phyloP scores from a whole-genome alignment of 2,797 vertebrate species.

The Oreochromis mossambicus region DNA sequence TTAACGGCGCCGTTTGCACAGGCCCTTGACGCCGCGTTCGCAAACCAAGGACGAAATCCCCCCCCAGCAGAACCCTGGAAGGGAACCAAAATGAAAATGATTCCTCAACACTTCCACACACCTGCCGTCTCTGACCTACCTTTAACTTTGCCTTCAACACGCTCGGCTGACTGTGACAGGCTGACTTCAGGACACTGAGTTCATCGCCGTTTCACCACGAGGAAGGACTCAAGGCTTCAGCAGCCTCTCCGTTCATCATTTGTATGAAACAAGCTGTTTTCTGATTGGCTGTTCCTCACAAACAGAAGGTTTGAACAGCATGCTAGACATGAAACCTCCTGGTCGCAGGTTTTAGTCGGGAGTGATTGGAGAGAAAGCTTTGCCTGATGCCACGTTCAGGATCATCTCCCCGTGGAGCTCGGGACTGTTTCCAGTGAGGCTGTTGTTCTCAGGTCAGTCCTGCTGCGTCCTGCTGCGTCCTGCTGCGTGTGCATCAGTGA shows the following conservation, averaged over 20 bases:
- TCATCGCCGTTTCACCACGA: background rate
- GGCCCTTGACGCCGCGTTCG: background rate
- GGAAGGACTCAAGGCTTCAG: background rate
- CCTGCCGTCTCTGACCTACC: background rate
- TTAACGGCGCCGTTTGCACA: slow-evolving; percentile 1
- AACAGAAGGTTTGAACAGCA: background rate
- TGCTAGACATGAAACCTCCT: background rate
- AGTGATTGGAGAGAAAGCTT: background rate
- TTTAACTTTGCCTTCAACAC: slow-evolving; percentile 32
- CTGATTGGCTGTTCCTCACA: background rate
- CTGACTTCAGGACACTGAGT: background rate
- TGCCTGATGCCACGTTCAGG: background rate
- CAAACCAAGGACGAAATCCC: slow-evolving; percentile 16
- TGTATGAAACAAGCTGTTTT: background rate
- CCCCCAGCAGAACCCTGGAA: slow-evolving; percentile 6
- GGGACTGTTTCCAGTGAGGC: background rate
- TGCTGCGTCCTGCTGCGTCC: background rate
- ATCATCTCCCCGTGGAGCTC: background rate
- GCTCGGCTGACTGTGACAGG: slow-evolving; percentile 2
- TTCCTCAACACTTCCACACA: background rate
- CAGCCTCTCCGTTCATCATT: background rate
- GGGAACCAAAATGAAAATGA: slow-evolving; percentile 12
- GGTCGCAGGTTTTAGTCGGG: background rate
- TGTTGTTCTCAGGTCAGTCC: background rate
- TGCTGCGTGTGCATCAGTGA: background rate